These are phyloP conservation scores for Panorpa germanica DNA, from an alignment of 2,888 invertebrate species.

Conservation along the genomic window DNA sequence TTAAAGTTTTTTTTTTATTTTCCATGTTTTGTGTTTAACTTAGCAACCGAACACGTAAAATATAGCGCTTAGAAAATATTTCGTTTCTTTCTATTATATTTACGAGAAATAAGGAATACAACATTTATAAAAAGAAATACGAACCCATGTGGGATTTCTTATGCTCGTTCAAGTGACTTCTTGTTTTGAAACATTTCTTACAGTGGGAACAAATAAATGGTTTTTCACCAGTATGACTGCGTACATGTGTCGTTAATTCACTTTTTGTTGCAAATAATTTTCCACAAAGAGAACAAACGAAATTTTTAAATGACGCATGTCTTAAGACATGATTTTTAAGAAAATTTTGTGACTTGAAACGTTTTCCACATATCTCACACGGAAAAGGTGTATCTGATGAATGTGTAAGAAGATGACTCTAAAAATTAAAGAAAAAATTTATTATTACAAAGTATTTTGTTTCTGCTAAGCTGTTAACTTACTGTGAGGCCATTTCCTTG, in stretches of 20 bases:
- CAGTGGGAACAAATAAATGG: constrained; percentile 11
- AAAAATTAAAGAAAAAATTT: too few species aligned
- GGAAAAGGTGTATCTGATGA: constrained; percentile 11
- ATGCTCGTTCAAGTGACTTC: too few species aligned
- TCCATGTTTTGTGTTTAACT: too few species aligned
- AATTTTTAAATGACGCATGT: constrained; percentile 10
- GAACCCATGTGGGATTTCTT: constrained; percentile 11
- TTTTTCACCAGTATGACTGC: constrained; percentile 11
- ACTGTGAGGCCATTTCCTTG: constrained; percentile 11
- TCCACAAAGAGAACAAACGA: constrained; percentile 11
- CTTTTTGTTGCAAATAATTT: constrained; percentile 11
- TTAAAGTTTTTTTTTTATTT: too few species aligned
- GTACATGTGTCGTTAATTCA: constrained; percentile 10
- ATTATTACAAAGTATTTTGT: too few species aligned
- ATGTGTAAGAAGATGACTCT: constrained; percentile 11
- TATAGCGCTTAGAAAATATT: too few species aligned
- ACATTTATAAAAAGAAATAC: too few species aligned
- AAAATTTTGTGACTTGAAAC: constrained; percentile 11
- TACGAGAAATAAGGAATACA: too few species aligned
- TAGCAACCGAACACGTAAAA: too few species aligned
- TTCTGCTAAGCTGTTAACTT: too few species aligned
- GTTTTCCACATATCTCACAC: constrained; percentile 10
- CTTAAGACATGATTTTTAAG: constrained; percentile 11
- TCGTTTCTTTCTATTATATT: too few species aligned
- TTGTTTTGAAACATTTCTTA: constrained; percentile 11